Base-by-base conservation (phyloP, 2,113 vertebrate genomes). In the Tragelaphus strepsiceros region DNA sequence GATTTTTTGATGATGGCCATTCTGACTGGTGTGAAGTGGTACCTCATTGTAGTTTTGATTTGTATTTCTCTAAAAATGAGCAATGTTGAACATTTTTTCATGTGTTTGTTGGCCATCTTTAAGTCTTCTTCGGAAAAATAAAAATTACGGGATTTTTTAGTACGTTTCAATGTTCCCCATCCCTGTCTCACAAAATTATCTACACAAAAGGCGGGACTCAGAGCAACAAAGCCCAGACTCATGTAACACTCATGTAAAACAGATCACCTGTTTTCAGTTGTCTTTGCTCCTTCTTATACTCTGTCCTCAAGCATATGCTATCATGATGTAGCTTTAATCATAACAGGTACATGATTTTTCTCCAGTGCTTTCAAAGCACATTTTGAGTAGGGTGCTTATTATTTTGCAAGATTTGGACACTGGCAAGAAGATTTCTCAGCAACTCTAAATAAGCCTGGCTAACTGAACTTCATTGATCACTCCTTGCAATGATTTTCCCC, bases 341-440 rank as follows among this genome's bases (percentile, higher is more conserved):
- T 2, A n/a, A 39, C 14, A 90, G 59, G 64, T 5, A 53, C 0
- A 24, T 16, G 24, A 46, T 61, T 96, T 71, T 51, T 62, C 46
- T 80, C n/a, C 90, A 43, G 46, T 46, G 46, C 9, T 94, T 84
- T 53, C 53, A 54, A 85, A 54, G 19, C 22, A 82, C 49, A 82
- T 51, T 71, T 61, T 81, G 54, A 94, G n/a, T 28, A 64, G 30
- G 22, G 46, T 53, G 43, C n/a, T 95, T 82, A 86, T 28, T 78
- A 86, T 80, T 95, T 92, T 87, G 49, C 46, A 91, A 87, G 56
- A 91, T 88, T 86, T 90, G 58, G 67, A 93, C 92, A 96, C 26
- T 11, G 39, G 78, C 54, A 97, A 83, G 86, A 94, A 87, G 46
- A 62, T 90, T 91, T 96, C 92, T 93, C 53, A 17, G 71, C 89